These are phyloP conservation scores for Artibeus lituratus DNA, from an alignment of 2,797 vertebrate species.

Conservation along the genomic window DNA sequence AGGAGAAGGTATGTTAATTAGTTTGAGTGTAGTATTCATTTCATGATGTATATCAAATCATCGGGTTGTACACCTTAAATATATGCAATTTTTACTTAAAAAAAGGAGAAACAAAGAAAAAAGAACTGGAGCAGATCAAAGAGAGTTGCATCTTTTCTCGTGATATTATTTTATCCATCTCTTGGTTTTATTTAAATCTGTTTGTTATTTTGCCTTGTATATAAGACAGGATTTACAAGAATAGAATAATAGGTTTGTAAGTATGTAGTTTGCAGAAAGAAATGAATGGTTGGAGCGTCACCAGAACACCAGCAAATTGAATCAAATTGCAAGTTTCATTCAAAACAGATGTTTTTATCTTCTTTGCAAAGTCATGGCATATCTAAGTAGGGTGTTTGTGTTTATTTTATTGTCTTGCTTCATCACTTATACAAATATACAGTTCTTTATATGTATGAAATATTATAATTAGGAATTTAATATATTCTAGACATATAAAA, in stretches of 20 bases:
- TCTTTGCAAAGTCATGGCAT: neutral
- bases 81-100: neutral
- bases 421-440: neutral
- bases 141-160: neutral
- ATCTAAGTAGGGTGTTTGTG: neutral
- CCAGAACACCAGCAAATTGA: neutral
- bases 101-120: neutral
- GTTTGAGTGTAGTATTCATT: neutral
- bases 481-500: neutral
- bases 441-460: neutral
- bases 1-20: neutral
- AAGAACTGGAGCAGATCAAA: neutral
- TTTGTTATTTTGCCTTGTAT: neutral
- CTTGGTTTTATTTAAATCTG: neutral
- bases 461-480: neutral
- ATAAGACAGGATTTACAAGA: neutral
- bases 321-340: neutral
- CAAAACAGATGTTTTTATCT: constrained; percentile 11
- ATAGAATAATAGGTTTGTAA: neutral
- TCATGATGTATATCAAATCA: neutral
- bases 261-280: neutral
- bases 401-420: constrained; percentile 16
- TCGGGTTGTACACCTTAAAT: neutral
- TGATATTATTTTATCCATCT: neutral
- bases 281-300: neutral